Evolutionary conservation across 2,888 invertebrate genomes (phyloP), one percentile per base, ranked within the genome.

Genomic region (Anoncus sp.): DNA sequence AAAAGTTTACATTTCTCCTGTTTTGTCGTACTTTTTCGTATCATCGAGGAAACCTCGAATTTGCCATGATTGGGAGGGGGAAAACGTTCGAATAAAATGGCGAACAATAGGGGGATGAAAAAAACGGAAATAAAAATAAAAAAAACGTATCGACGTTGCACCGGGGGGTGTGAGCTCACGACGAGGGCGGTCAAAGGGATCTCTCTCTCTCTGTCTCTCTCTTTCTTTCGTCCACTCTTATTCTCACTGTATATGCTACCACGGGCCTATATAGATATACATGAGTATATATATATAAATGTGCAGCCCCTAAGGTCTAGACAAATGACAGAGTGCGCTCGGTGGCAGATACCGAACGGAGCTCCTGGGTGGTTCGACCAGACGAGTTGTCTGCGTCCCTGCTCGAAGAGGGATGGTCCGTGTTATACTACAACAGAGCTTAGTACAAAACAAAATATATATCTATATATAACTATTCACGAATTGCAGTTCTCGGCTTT

Each of bases 281-380:
- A 47, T 27, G 65, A 43, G 35, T 43, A 53, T 40, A 65, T 18
- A 55, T 38, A 47, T 45, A 40, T 7, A 35, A 72, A 55, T 38
- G 63, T 18, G 40, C 70, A 66, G 57, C 59, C 74, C 60, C 53
- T 35, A 24, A 60, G 69, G 69, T 57, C 69, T 71, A 75, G 78
- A 78, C 70, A 78, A 78, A 78, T 75, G 75, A 75, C 78, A 78
- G 78, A 70, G 70, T 71, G 60, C n/a, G 53, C 45, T 9, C 45
- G 14, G 31, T 60, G 49, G 70, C 55, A 47, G 59, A 63, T 63
- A 49, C 53, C 51, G 45, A 70, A 51, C 45, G 31, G 18, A 55
- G 62, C 38, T 53, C 55, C 31, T 63, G 70, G 70, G 74, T 74
- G 78, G 62, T 51, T 57, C 38, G 45, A 53, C 16, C 47, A 40